Base-by-base conservation (phyloP, 2,888 invertebrate species). In the Morpho helenor region DNA sequence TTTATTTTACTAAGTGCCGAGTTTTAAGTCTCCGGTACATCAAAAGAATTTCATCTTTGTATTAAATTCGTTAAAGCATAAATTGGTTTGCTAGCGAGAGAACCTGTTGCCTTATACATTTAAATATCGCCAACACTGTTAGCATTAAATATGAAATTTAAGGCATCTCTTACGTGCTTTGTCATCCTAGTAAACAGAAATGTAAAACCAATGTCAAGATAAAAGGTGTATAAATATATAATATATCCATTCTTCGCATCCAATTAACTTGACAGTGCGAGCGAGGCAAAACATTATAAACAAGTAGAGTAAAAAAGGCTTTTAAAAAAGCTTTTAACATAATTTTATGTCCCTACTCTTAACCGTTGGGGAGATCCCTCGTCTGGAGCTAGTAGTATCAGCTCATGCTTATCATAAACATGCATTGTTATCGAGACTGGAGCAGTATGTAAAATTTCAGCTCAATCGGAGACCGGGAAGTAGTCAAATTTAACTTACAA, bases 61-160 rank as follows among this genome's bases (percentile, higher is more conserved):
- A 6, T 6, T 0, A 4, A 31, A 16, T 5, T 0, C 0, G 1
- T 48, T 53, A 58, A 46, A 53, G 60, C 49, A 10, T 7, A 58
- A 53, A 31, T 49, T 60, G 4, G 16, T 7, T 44, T 22, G 40
- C 8, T 3, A 23, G 6, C 3, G n/a, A 40, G 31, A 41, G 8
- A 51, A 63, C 63, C 63, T 63, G 63, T 63, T 63, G 63, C 62
- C 58, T 56, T 56, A 48, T 44, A 48, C 45, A 53, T 56, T 58
- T 58, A 56, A 50, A 62, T 53, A 53, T 57, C 55, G 41, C 58
- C 51, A 46, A 60, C 57, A 49, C 9, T 60, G 56, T 58, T 60
- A 58, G 57, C 55, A 56, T 56, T 61, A 54, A 56, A 61, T 63
- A 61, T 49, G 48, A 53, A 61, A 63, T 58, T 63, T 54, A 10